A percentile compares a stretch with the other conserved stretches of the same genome.
Conservation (phyloP, 2,888 invertebrate genomes). For the Polymixis lichenea region DNA sequence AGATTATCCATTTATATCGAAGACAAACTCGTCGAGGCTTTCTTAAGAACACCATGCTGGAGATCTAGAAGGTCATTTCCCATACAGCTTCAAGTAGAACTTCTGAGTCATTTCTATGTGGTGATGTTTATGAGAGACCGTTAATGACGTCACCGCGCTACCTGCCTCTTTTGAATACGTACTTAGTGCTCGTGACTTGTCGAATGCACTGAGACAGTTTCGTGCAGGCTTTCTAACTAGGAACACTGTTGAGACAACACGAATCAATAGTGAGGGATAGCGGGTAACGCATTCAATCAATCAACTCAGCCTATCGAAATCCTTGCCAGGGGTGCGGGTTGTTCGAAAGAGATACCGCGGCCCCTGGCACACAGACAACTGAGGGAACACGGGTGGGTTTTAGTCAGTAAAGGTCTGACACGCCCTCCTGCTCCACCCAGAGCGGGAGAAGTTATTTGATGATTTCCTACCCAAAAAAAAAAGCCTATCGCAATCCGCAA, state of each 20-base stretch:
- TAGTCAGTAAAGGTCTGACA: no score
- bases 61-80: neutral
- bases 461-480: no score
- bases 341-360: no score
- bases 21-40: neutral
- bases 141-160: conserved; percentile 58
- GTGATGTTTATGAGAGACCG: conserved; percentile 18
- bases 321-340: no score
- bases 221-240: neutral
- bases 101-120: neutral
- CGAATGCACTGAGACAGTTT: conserved; percentile 26
- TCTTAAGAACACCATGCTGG: neutral
- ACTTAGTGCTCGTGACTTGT: conserved; percentile 40
- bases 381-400: no score
- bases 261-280: conserved; percentile 17
- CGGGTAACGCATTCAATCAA: neutral
- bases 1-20: neutral
- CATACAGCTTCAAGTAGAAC: neutral
- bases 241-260: neutral
- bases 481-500: no score
- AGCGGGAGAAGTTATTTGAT: no score
- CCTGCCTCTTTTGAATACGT: conserved; percentile 38
- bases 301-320: no score
- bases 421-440: no score
- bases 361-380: no score